Conservation (phyloP, 2,113 vertebrate genomes). For the Nettapus auritus region DNA sequence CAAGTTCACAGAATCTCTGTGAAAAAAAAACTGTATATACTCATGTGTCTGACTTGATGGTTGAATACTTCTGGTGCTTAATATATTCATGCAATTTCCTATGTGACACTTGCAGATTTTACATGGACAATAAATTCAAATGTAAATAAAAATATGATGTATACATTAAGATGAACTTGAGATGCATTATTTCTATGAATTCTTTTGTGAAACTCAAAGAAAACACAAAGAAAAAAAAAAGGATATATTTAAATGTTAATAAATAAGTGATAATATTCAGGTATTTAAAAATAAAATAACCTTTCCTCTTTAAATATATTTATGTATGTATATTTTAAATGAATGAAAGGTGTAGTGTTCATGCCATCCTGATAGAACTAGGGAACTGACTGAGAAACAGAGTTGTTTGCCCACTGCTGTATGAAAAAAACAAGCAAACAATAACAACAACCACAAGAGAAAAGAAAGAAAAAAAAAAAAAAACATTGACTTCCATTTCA, state of each 20-base stretch:
- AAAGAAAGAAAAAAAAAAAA: neutral
- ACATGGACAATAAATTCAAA: neutral
- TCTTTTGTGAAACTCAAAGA: neutral
- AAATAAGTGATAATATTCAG: neutral
- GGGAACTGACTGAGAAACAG: neutral
- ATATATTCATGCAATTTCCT: neutral
- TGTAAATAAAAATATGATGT: neutral
- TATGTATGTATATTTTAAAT: no score
- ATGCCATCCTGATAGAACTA: neutral
- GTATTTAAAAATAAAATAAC: neutral
- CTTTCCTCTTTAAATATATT: neutral
- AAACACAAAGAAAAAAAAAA: neutral
- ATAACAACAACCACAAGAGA: neutral
- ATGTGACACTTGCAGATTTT: neutral
- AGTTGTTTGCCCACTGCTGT: neutral
- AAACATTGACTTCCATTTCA: neutral
- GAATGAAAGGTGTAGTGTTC: rapidly evolving
- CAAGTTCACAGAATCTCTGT: neutral
- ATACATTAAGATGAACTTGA: neutral
- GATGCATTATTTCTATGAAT: neutral
- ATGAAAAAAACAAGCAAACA: neutral
- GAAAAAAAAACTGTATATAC: neutral
- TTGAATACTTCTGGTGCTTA: neutral
- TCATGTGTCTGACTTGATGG: neutral
- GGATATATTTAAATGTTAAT: neutral